Conservation (phyloP, 2,888 invertebrate species). For the Vannuccia rotundouncinata region DNA sequence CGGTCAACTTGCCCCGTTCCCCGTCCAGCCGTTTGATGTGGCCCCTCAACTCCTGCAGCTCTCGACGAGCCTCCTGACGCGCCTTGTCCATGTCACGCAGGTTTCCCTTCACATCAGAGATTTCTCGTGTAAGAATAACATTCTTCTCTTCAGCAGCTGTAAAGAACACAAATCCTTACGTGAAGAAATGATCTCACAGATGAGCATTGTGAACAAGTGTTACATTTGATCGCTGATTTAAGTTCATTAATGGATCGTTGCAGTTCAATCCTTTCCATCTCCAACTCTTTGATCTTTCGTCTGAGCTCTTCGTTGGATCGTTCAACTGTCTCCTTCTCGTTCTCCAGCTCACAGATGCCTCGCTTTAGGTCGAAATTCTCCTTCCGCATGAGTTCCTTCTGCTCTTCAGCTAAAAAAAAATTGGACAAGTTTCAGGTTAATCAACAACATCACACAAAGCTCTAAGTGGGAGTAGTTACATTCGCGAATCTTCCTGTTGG, state of each 20-base stretch:
- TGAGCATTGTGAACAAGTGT: neutral
- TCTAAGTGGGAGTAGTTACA: no score
- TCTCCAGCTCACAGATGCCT: conserved; percentile 71
- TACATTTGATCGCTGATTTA: conserved; percentile 52
- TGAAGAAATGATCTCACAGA: no score
- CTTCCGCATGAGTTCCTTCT: conserved; percentile 60
- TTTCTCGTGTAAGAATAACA: conserved; percentile 69
- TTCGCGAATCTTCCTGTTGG: conserved; percentile 75
- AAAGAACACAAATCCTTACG: no score
- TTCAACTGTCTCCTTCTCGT: conserved; percentile 75
- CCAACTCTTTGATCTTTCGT: conserved; percentile 74
- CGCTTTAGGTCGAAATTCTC: conserved; percentile 77
- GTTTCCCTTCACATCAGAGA: conserved; percentile 66
- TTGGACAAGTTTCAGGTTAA: no score
- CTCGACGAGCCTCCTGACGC: conserved; percentile 66
- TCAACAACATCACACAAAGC: no score
- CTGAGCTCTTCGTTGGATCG: conserved; percentile 76
- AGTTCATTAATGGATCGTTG: conserved; percentile 71
- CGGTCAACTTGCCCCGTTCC: conserved; percentile 54
- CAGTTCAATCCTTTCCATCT: conserved; percentile 76
- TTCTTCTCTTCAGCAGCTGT: conserved; percentile 74
- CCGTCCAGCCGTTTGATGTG: conserved; percentile 55
- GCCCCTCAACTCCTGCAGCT: conserved; percentile 60
- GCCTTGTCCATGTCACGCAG: conserved; percentile 70
- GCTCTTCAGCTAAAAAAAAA: conserved; percentile 51